phyloP scores from a whole-genome alignment of 2,888 invertebrate species.

The Rhaphigaster nebulosa region DNA sequence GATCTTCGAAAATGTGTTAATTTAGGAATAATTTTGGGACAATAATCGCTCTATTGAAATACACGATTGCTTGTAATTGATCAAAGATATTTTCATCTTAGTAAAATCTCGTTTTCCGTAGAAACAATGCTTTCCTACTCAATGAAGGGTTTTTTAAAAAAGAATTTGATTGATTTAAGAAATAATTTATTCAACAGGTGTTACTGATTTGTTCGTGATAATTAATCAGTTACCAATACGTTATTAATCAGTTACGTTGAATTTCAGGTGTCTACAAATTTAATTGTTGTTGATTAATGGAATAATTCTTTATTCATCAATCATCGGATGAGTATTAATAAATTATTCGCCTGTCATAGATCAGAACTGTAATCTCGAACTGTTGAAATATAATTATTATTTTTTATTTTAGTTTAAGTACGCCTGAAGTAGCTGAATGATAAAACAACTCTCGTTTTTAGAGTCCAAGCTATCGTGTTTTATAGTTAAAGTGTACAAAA shows the following conservation, averaged over 20 bases:
- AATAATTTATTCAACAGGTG: constrained; percentile 1
- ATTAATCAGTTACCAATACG: not conserved
- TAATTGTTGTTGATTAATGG: constrained; percentile 49
- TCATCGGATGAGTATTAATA: not conserved
- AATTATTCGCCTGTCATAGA: constrained; percentile 11
- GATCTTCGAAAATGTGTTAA: no score
- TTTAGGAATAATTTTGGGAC: no score
- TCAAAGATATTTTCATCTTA: no score
- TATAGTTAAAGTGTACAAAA: no score
- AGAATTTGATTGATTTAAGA: not conserved
- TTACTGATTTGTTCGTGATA: not conserved
- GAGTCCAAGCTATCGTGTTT: no score
- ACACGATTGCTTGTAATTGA: no score
- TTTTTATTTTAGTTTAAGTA: not conserved
- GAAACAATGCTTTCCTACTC: no score
- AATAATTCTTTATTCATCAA: constrained; percentile 5
- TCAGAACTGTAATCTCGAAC: not conserved
- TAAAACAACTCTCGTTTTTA: no score
- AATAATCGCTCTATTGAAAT: no score
- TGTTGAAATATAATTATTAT: not conserved
- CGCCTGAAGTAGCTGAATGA: not conserved
- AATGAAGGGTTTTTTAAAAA: not conserved
- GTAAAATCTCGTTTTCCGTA: no score
- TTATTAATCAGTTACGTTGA: not conserved
- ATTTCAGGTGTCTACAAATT: not conserved